phyloP scores from a whole-genome alignment of 2,888 invertebrate species.

The Pyrrhia umbra region DNA sequence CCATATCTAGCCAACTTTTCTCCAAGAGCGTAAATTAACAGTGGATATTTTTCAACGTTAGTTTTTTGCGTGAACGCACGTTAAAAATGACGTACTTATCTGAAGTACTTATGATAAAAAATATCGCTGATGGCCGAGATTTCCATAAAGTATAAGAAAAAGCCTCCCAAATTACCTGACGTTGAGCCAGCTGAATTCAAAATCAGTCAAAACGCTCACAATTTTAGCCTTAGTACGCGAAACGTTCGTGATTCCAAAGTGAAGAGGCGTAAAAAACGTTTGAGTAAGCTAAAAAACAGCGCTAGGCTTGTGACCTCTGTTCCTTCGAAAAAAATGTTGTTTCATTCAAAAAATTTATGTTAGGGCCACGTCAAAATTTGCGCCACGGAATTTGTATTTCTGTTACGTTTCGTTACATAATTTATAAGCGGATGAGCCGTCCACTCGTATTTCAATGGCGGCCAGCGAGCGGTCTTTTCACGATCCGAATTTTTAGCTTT shows the following conservation, averaged over 20 bases:
- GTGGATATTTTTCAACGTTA: slow-evolving; percentile 13
- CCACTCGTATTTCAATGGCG: slow-evolving; percentile 77
- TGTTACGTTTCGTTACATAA: slow-evolving; percentile 77
- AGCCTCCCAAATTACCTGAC: slow-evolving; percentile 54
- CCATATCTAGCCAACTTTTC: slow-evolving; percentile 7
- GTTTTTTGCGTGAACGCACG: slow-evolving; percentile 6
- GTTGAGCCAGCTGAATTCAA: slow-evolving; percentile 59
- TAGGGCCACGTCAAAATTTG: slow-evolving; percentile 64
- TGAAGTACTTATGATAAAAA: slow-evolving; percentile 40
- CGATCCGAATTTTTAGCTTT: slow-evolving; percentile 78
- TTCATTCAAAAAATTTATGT: slow-evolving; percentile 60
- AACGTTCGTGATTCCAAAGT: slow-evolving; percentile 33
- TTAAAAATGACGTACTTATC: slow-evolving; percentile 42
- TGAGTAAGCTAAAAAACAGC: slow-evolving; percentile 48
- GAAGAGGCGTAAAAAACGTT: slow-evolving; percentile 45
- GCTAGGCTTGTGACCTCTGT: slow-evolving; percentile 51
- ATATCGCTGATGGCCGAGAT: slow-evolving; percentile 35
- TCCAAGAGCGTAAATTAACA: background rate
- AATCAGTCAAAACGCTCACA: slow-evolving; percentile 53
- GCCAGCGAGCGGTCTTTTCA: slow-evolving; percentile 71
- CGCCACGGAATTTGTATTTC: slow-evolving; percentile 69
- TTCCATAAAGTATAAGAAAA: slow-evolving; percentile 53
- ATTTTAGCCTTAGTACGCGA: slow-evolving; percentile 33
- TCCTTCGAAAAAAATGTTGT: slow-evolving; percentile 49
- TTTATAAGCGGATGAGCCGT: slow-evolving; percentile 80